Evolutionary conservation across 2,888 invertebrate genomes (phyloP).

Genomic region (Mesorhabditis spiculigera): DNA sequence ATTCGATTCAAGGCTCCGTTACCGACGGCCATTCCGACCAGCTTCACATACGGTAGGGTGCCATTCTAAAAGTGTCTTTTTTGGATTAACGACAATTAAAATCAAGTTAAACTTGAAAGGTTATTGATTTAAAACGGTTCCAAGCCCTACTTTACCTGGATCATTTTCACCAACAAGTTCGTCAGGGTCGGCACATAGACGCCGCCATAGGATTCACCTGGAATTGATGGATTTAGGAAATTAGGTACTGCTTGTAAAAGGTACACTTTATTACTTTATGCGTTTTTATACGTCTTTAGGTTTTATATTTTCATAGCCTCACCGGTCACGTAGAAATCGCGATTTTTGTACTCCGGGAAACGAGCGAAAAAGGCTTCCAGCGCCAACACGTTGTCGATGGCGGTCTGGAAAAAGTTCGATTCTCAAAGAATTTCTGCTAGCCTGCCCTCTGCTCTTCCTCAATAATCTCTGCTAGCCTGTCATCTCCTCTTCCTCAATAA

Average conservation of each 20-base stretch:
- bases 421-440: not conserved
- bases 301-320: too few species aligned
- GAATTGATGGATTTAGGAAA: slow-evolving; percentile 35
- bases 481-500: too few species aligned
- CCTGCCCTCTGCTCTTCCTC: too few species aligned
- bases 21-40: slow-evolving; percentile 53
- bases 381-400: slow-evolving; percentile 61
- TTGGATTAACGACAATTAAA: not conserved
- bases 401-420: slow-evolving; percentile 46
- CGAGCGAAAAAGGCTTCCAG: slow-evolving; percentile 61
- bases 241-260: not conserved
- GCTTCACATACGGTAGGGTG: slow-evolving; percentile 32
- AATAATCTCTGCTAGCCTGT: too few species aligned
- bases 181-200: slow-evolving; percentile 61
- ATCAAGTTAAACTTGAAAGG: too few species aligned
- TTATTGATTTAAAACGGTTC: too few species aligned
- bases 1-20: slow-evolving; percentile 48
- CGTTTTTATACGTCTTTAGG: too few species aligned
- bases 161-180: slow-evolving; percentile 28
- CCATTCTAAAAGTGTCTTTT: slow-evolving; percentile 19
- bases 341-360: slow-evolving; percentile 60
- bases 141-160: too few species aligned
- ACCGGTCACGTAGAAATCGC: slow-evolving; percentile 58
- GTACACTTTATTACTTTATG: not conserved
- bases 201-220: slow-evolving; percentile 63